Base-by-base conservation (phyloP, 2,113 vertebrate species). In the Triplophysa siluroides region DNA sequence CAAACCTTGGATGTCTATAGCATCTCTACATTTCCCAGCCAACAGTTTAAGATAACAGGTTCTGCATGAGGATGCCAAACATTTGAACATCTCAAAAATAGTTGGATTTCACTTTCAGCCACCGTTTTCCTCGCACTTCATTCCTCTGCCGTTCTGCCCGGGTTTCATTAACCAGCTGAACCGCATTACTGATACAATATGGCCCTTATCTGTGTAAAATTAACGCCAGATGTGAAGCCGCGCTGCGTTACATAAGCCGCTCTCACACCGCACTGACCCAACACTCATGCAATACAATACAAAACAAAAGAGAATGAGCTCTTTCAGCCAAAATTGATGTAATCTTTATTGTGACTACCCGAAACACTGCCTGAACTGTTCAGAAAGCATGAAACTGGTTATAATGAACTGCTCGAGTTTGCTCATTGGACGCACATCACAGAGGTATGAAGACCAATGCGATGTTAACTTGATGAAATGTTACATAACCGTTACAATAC, bases 31-130 rank as follows among this genome's bases (percentile, higher is more conserved):
- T 50, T 70, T 64, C 78, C 26, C 12, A 83, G 84, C 69, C 75
- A 54, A 33, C 58, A 12, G 60, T 81, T 61, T 78, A 24, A 76
- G 68, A 83, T 50, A 80, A 72, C 50, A 91, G 90, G 86, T 76
- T 54, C 41, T 69, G 41, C 21, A 47, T 10, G 43, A 6, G 6
- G 4, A 38, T 24, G 8, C 33, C 50, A 68, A n/a, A 72, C 69
- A 70, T 69, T 70, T 18, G 29, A 38, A 38, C 33, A 38, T 7
- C 5, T 50, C 56, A 79, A 69, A 75, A 79, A 66, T 61, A 67
- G 67, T 75, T 86, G 76, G 84, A 85, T 79, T 78, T 13, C 14
- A 13, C 19, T 45, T 67, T 67, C 38, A 21, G 3, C 2, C 26
- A 29, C 2, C 26, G 26, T 29, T 3, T 29, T 29, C 29, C 24